Evolutionary conservation across 2,888 invertebrate species (phyloP), one percentile per base, ranked within the genome.

Genomic region (Cactoblastis cactorum): DNA sequence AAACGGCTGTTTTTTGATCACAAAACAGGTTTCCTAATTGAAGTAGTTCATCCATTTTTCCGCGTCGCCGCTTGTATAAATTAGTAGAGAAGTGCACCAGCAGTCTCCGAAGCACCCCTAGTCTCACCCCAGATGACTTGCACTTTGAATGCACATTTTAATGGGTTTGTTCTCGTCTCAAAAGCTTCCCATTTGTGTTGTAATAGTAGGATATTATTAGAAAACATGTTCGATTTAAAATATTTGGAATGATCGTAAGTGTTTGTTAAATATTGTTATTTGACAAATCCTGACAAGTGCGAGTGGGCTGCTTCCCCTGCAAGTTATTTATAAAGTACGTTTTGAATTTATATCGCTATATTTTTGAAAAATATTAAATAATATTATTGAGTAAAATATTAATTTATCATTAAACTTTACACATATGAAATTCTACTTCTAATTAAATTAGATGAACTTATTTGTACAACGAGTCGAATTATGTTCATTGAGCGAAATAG

Each of bases 91-190:
- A 49, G 49, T 49, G 49, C 49, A 49, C 22, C 33, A n/a, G n/a
- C 47, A 37, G 38, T 41, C 17, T 28, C 33, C 41, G 19, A 33
- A 37, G 11, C 47, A 14, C 22, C 71, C 66, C 68, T 69, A 62
- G n/a, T n/a, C 68, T 62, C 70, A 74, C 80, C 84, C 77, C 68
- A 63, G 69, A 71, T 85, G 83, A 85, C 83, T 86, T 84, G 85
- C 83, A 77, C 75, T 84, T 83, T 77, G 74, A 76, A 80, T 82
- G 81, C 81, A 82, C 76, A 77, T 80, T 84, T 80, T 84, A 83
- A 81, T 83, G 74, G 77, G 73, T 69, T 74, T 78, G 74, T 76
- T 69, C 66, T 75, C 65, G 62, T 62, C 63, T 66, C 71, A 67
- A 67, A 63, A 62, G 52, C 61, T 62, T 56, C 50, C 55, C 54